phyloP scores from a whole-genome alignment of 2,888 invertebrate species.

The Plutella xylostella region DNA sequence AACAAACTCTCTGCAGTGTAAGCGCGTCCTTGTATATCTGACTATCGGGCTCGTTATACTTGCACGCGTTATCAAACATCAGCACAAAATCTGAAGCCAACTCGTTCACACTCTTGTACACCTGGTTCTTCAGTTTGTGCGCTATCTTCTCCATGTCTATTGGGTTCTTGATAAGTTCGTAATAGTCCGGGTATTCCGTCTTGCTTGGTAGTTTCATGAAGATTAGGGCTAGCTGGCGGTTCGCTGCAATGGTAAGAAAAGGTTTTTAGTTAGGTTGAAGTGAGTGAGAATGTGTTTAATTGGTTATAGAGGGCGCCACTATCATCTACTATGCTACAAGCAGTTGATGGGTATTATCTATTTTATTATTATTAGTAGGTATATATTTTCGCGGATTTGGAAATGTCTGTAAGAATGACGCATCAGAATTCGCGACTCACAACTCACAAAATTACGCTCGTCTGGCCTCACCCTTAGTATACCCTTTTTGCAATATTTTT shows the following conservation, averaged over 20 bases:
- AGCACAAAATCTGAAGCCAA: slow-evolving; percentile 88
- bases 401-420: too few relatives aligned
- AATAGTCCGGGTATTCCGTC: slow-evolving; percentile 96
- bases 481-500: background rate
- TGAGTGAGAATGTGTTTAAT: too few relatives aligned
- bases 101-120: slow-evolving; percentile 82
- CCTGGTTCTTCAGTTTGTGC: slow-evolving; percentile 81
- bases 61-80: slow-evolving; percentile 97
- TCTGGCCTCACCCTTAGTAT: background rate
- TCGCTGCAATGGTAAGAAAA: slow-evolving; percentile 62
- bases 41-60: slow-evolving; percentile 97
- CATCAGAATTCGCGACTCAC: too few relatives aligned
- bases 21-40: slow-evolving; percentile 97
- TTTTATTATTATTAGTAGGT: too few relatives aligned
- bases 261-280: too few relatives aligned
- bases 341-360: too few relatives aligned
- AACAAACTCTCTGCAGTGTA: slow-evolving; percentile 88
- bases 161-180: slow-evolving; percentile 95
- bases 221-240: slow-evolving; percentile 91
- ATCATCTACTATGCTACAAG: too few relatives aligned
- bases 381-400: too few relatives aligned
- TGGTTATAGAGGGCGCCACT: too few relatives aligned
- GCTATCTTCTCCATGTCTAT: slow-evolving; percentile 97
- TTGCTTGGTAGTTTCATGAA: slow-evolving; percentile 96
- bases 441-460: too few relatives aligned